phyloP scores from a whole-genome alignment of 2,113 vertebrate genomes.

The Peromyscus polionotus region DNA sequence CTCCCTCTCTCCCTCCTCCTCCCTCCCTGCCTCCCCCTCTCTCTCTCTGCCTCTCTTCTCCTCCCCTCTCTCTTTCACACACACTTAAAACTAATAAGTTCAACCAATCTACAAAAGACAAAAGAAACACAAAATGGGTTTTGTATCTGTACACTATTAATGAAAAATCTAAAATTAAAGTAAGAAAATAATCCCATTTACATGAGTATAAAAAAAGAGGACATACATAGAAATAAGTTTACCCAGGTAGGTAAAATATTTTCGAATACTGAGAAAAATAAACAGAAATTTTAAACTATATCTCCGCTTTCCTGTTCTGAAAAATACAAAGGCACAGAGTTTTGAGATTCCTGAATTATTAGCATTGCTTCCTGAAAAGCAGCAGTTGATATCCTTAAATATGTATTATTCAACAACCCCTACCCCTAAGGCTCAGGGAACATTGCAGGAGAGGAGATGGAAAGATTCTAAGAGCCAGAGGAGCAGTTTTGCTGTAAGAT shows the following conservation, averaged over 20 bases:
- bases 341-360: neutral
- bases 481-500: neutral
- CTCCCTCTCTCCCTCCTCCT: no score
- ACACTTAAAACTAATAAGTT: neutral
- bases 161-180: neutral
- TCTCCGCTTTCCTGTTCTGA: neutral
- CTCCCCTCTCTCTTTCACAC: neutral
- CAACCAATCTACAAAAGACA: neutral
- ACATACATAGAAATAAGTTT: slow-evolving; percentile 34
- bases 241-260: neutral
- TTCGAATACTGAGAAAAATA: neutral
- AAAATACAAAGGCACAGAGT: slow-evolving; percentile 1
- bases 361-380: neutral
- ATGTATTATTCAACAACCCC: neutral
- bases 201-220: neutral
- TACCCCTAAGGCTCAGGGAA: neutral
- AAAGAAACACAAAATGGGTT: neutral
- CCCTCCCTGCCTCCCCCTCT: no score
- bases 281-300: neutral
- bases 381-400: neutral
- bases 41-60: no score
- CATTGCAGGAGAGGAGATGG: no score
- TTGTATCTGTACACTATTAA: neutral
- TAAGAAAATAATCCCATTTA: neutral
- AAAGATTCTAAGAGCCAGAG: neutral